A percentile compares a stretch with the other conserved stretches of the same genome.
Conservation (phyloP, 92 coral and sea anemone species). For the Pocillopora meandrina region DNA sequence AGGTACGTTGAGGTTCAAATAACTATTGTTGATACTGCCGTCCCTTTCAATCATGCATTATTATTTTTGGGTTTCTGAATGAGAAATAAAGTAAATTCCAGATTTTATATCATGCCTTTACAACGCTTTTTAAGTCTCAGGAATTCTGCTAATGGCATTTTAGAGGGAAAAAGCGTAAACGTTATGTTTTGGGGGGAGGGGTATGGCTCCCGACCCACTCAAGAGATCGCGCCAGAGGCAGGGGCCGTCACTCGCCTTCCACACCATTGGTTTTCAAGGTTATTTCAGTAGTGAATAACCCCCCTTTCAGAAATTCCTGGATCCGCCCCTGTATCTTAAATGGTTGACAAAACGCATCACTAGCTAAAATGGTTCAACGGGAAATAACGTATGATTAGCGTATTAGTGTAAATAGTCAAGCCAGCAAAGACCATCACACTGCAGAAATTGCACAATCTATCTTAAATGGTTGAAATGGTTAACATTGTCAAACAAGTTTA, state of each 20-base stretch:
- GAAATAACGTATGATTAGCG: no score
- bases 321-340: no score
- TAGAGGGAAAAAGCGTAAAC: conserved; percentile 26
- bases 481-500: no score
- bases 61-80: conserved; percentile 37
- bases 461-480: no score
- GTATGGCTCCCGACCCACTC: conserved; percentile 4
- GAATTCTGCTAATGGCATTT: conserved; percentile 45
- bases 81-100: conserved; percentile 12
- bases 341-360: no score
- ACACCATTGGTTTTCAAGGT: no score
- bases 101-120: conserved; percentile 33
- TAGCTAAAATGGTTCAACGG: no score
- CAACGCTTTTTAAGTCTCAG: conserved; percentile 31
- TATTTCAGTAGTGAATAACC: not conserved
- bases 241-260: not conserved
- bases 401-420: no score
- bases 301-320: no score
- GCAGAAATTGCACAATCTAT: no score
- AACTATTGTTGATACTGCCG: conserved; percentile 32
- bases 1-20: conserved; percentile 16
- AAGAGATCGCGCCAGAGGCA: not conserved
- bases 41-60: conserved; percentile 35
- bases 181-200: conserved; percentile 17
- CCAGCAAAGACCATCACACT: no score